Evolutionary conservation across 2,113 vertebrate genomes (phyloP), one percentile per base, ranked within the genome.

Genomic region (Eulacestoma nigropectus): DNA sequence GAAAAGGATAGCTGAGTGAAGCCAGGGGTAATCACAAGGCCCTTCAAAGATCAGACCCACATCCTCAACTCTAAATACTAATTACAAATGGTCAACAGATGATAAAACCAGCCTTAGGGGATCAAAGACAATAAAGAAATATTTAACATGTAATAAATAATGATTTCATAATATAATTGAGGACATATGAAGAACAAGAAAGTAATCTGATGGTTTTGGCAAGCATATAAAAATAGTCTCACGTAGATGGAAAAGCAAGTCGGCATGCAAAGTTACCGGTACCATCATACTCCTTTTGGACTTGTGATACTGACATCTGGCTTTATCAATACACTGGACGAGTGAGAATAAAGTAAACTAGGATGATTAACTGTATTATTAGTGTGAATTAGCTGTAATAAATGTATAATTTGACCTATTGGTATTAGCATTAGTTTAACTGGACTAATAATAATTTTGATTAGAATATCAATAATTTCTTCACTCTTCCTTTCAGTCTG

Each of bases 41-140:
- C 21, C 19, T 90, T 60, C 25, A 19, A 57, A 62, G 13, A 23
- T 15, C 32, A 74, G 20, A 37, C 9, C 6, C 15, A 47, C 27
- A 27, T n/a, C 23, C 9, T 47, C 0, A 3, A 3, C 9, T 72
- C 3, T 11, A 64, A 13, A 68, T 1, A 1, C 1, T 37, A 16
- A 35, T 39, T 33, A 42, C 8, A 39, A 68, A 39, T 0, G 1
- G 9, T 50, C 37, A 65, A 11, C 18, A 69, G 56, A 32, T 13
- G 3, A 13, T 49, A 55, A 72, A 83, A 63, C 1, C 18, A 39
- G 19, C 4, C 30, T 67, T 63, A 68, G 16, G 11, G 13, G 14
- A 73, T 30, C 30, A 74, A n/a, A 65, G 17, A 72, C 4, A 82
- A 56, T 6, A 53, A 62, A 67, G 16, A 90, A 74, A 70, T 57